Percentiles rank a stretch among this genome's conserved stretches.
These are phyloP conservation scores for Pectinophora gossypiella DNA, from an alignment of 1,140 invertebrate genomes.

Conservation along the genomic window DNA sequence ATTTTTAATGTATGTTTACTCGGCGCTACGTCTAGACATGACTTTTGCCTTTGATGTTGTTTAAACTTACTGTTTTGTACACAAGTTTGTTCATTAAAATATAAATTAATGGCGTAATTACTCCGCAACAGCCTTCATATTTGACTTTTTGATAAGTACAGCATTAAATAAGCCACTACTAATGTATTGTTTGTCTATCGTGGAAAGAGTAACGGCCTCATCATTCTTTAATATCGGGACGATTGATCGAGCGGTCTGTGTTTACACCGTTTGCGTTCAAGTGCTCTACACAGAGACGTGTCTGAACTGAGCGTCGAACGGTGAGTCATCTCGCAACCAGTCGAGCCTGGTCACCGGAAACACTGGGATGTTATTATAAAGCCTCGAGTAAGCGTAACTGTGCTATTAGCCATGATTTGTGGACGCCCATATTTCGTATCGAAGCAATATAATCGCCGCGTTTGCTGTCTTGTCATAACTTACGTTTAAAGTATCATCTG, in stretches of 20 bases:
- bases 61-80: neutral
- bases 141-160: too few relatives aligned
- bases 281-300: neutral
- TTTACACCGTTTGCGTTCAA: neutral
- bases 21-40: constrained; percentile 5
- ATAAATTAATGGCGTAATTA: neutral
- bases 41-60: neutral
- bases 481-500: constrained; percentile 19
- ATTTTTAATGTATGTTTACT: constrained; percentile 17
- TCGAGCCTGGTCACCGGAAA: neutral
- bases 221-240: neutral
- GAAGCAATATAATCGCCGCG: too few relatives aligned
- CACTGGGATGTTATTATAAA: neutral
- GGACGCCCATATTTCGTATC: neutral
- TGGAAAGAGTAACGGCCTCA: too few relatives aligned
- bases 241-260: neutral
- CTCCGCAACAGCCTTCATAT: neutral
- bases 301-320: neutral
- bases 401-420: neutral
- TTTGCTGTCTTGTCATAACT: neutral
- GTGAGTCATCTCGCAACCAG: neutral
- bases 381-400: neutral
- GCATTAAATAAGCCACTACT: too few relatives aligned
- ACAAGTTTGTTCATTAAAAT: neutral
- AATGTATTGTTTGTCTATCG: too few relatives aligned